phyloP scores from a whole-genome alignment of 2,797 vertebrate species.

The Spinus pinus region DNA sequence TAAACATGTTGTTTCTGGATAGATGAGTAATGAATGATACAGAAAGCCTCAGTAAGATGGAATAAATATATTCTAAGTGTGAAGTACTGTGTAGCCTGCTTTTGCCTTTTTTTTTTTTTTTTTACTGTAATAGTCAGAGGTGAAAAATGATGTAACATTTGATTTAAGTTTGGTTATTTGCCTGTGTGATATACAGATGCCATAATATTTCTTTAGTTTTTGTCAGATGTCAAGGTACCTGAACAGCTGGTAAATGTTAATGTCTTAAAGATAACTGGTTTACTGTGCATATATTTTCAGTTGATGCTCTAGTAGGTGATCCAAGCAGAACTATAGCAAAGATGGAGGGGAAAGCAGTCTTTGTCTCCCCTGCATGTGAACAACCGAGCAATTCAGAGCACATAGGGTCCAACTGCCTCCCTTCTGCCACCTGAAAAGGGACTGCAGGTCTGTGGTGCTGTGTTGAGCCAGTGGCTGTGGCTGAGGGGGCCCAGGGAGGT shows the following conservation, averaged over 20 bases:
- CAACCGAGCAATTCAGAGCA: background rate
- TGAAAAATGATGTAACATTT: background rate
- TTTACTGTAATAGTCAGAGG: background rate
- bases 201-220: slow-evolving; percentile 30
- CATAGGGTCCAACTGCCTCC: background rate
- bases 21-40: background rate
- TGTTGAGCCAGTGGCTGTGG: background rate
- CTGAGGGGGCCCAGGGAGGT: too few species aligned
- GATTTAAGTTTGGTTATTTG: slow-evolving; percentile 27
- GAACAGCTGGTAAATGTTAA: background rate
- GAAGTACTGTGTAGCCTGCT: background rate
- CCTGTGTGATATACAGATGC: background rate
- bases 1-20: slow-evolving; percentile 27
- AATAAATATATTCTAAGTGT: background rate
- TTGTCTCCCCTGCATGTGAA: background rate
- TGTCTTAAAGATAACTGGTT: slow-evolving; percentile 10
- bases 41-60: background rate
- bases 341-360: background rate
- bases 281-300: background rate
- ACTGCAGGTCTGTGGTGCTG: background rate
- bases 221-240: slow-evolving; percentile 10
- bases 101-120: background rate
- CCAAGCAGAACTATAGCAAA: background rate
- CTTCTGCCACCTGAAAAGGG: background rate
- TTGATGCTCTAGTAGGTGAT: background rate